Base-by-base conservation (phyloP, 2,113 vertebrate species). In the Microcebus ravelobensis region DNA sequence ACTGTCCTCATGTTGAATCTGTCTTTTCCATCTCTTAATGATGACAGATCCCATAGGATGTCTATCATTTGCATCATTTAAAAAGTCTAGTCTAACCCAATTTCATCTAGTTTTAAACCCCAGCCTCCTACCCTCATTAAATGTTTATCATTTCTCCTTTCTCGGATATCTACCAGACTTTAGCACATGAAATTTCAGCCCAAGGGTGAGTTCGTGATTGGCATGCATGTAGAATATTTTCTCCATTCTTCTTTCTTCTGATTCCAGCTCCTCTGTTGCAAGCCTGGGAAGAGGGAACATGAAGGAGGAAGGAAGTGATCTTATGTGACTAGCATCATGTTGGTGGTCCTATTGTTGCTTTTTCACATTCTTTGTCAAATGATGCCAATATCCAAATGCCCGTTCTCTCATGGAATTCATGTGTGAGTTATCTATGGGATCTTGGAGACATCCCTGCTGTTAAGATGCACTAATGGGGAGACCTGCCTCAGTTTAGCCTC, bases 211-310 rank as follows among this genome's bases (percentile, higher is more conserved):
- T 10, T 70, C 6, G 0, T 63, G 48, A 52, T 34, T 39, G 65
- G 42, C 7, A 20, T 1, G 42, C 7, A 20, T 1, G 6, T 6
- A n/a, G 45, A 2, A 8, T 0, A 0, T 42, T 42, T 68, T 31
- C 63, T 36, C 57, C 29, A 4, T 73, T 34, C 14, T 57, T 70
- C 6, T 61, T 23, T 74, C 50, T 48, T 76, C 87, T 68, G n/a
- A 3, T 39, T 74, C 57, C 18, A 65, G 48, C 5, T 89, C 63
- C 73, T 82, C 23, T 45, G 36, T 57, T 67, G 9, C 36, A 17
- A 89, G 2, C 15, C 63, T 31, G 59, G 67, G 39, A 18, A 85
- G 8, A 42, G 31, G 70, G 18, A 45, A 48, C 1, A 0, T 1
- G 25, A 89, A 13, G 55, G 77, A 83, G 73, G 18, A 73, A 55